Base-by-base conservation (phyloP, 2,888 invertebrate species). In the Chalcosyrphus nemorum region DNA sequence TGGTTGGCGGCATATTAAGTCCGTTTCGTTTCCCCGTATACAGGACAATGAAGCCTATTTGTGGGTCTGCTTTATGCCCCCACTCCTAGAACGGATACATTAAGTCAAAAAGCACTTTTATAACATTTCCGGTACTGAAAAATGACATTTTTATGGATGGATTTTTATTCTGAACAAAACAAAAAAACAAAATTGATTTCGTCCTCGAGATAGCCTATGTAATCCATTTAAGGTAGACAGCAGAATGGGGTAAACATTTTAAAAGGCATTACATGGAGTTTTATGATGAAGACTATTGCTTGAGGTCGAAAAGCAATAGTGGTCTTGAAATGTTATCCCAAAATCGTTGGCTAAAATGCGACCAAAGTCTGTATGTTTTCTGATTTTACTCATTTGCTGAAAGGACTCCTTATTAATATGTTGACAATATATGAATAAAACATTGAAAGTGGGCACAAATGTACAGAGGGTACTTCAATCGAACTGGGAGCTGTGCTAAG, bases 141-240 rank as follows among this genome's bases (percentile, higher is more conserved):
- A 54, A 66, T 52, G 2, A 63, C 32, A 65, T 75, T 81, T n/a
- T 63, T 68, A 50, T 43, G 41, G 47, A 32, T 63, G 63, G 57
- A 43, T 43, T 54, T 56, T 45, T 15, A 43, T 45, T 21, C n/a
- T n/a, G 9, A 4, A 7, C 0, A 3, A 15, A 15, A 17, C n/a
- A n/a, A n/a, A n/a, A n/a, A n/a, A n/a, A n/a, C n/a, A 43, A 19
- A 43, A 43, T 43, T 17, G 43, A 43, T 43, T 43, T 43, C 17
- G 17, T 43, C 43, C 15, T 43, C 43, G 17, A 17, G 43, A 43
- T 43, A 43, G 1, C 17, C 9, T 7, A 17, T 43, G 17, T 43
- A 43, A 43, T 43, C 43, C 17, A 19, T 43, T 43, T 38, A 13
- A 38, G 43, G 43, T 7, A 43, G 17, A 9, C 2, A 43, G 9